phyloP scores from a whole-genome alignment of 1,140 invertebrate genomes.

The Drosophila tani region DNA sequence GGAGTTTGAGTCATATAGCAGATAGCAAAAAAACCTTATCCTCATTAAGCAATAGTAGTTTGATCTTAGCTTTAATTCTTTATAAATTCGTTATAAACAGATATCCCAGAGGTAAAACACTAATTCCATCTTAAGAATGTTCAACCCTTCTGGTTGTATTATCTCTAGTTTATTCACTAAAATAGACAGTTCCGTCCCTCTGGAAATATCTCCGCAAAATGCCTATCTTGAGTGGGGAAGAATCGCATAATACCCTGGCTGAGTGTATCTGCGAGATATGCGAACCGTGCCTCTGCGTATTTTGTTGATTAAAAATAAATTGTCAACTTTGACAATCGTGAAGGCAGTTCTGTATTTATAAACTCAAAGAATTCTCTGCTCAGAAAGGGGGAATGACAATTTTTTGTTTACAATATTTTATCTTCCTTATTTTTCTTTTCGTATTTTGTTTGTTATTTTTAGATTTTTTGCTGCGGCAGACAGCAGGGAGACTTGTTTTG shows the following conservation, averaged over 20 bases:
- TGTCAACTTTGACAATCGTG: constrained; percentile 77
- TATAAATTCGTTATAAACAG: background rate
- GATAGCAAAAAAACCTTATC: too few species aligned
- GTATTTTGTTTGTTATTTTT: constrained; percentile 57
- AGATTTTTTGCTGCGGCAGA: constrained; percentile 51
- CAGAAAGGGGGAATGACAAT: constrained; percentile 37
- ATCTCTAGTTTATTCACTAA: background rate
- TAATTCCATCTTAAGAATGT: constrained; percentile 13
- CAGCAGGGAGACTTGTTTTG: constrained; percentile 66
- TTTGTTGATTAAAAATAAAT: constrained; percentile 79
- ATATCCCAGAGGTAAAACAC: background rate
- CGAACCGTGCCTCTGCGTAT: constrained; percentile 25
- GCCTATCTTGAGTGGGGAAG: constrained; percentile 12
- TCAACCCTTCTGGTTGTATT: constrained; percentile 5
- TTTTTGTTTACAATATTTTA: constrained; percentile 50
- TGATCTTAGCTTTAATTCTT: background rate
- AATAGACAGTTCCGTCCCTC: background rate
- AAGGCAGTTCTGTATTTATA: constrained; percentile 70
- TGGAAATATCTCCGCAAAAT: background rate
- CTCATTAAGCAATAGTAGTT: background rate
- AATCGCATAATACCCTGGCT: constrained; percentile 4
- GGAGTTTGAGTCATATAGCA: background rate
- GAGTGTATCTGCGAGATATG: constrained; percentile 52
- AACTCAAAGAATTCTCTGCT: constrained; percentile 49
- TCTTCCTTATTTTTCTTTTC: constrained; percentile 8